Evolutionary conservation across 2,888 invertebrate genomes (phyloP).

Genomic region (Drosophila silvestris): DNA sequence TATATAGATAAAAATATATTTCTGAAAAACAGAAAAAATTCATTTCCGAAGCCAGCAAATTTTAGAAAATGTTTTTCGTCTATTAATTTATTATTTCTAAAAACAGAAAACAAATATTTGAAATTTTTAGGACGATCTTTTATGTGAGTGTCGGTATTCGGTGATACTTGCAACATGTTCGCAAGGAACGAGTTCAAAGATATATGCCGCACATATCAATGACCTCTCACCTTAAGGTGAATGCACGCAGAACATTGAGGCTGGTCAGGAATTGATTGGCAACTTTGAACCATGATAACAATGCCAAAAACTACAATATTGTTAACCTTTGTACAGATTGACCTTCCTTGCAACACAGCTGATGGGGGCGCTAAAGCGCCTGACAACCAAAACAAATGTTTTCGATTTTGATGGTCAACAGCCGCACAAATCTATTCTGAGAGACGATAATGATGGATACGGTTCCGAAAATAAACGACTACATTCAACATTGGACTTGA

Average conservation of each 20-base stretch:
- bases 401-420: conserved; percentile 34
- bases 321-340: conserved; percentile 24
- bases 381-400: conserved; percentile 26
- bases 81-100: neutral
- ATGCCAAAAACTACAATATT: conserved; percentile 24
- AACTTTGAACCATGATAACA: conserved; percentile 59
- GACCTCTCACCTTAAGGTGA: conserved; percentile 29
- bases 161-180: neutral
- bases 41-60: neutral
- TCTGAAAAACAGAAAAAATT: neutral
- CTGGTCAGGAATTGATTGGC: conserved; percentile 54
- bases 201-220: conserved; percentile 18
- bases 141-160: neutral
- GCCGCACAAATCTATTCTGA: conserved; percentile 33
- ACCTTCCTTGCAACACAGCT: conserved; percentile 46
- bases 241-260: conserved; percentile 43
- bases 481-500: neutral
- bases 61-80: neutral
- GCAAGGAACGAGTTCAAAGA: conserved; percentile 20
- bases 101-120: neutral
- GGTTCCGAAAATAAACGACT: neutral
- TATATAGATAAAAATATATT: neutral
- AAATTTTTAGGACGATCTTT: neutral
- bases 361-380: conserved; percentile 18
- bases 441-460: conserved; percentile 42